phyloP scores from a whole-genome alignment of 92 coral and sea anemone species.

The Palythoa grandiflora region DNA sequence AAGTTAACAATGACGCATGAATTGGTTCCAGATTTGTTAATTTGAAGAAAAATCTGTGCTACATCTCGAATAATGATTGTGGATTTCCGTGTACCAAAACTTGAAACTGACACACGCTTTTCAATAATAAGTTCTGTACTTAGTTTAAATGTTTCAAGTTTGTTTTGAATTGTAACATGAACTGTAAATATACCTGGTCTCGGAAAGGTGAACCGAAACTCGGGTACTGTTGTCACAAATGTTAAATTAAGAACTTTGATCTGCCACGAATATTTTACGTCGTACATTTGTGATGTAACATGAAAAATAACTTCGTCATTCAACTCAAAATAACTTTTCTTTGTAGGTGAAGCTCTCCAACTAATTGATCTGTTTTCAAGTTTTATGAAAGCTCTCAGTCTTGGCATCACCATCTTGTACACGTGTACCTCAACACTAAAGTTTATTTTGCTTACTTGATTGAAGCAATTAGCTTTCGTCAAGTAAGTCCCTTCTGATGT shows the following conservation, averaged over 20 bases:
- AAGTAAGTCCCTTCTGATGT: conserved; percentile 55
- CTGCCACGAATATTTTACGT: conserved; percentile 25
- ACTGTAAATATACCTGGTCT: conserved; percentile 15
- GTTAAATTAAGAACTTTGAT: conserved; percentile 19
- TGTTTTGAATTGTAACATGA: conserved; percentile 20
- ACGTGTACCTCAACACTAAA: conserved; percentile 56
- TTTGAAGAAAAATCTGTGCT: conserved; percentile 28
- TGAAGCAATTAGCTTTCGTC: conserved; percentile 61
- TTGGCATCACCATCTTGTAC: conserved; percentile 62
- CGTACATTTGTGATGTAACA: conserved; percentile 40
- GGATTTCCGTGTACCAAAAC: conserved; percentile 6
- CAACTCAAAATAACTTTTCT: conserved; percentile 15
- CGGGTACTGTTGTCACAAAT: neutral
- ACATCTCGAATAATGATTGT: conserved; percentile 51
- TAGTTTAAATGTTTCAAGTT: neutral
- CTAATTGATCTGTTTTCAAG: neutral
- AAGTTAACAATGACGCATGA: conserved; percentile 61
- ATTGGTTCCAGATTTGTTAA: conserved; percentile 45
- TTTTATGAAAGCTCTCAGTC: conserved; percentile 33
- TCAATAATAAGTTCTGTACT: conserved; percentile 24
- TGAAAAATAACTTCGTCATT: conserved; percentile 4
- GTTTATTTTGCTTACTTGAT: conserved; percentile 62
- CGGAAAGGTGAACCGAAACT: conserved; percentile 16
- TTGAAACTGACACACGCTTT: conserved; percentile 20
- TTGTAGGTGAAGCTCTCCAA: conserved; percentile 13